These are phyloP conservation scores for Channa argus DNA, from an alignment of 2,113 vertebrate species.

Conservation along the genomic window DNA sequence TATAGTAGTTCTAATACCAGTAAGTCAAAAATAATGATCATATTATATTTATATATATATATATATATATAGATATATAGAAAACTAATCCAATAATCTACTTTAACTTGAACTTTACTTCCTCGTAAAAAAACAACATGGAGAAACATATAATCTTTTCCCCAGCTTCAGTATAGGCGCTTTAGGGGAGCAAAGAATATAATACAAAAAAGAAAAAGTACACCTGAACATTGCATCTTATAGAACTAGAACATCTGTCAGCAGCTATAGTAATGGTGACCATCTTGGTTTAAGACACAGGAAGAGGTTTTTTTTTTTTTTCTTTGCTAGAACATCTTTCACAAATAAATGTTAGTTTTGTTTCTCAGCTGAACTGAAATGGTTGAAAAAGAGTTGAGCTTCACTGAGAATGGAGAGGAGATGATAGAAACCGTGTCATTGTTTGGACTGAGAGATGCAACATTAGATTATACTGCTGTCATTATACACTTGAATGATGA, in stretches of 20 bases:
- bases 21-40: slow-evolving; percentile 87
- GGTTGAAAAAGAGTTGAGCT: slow-evolving; percentile 15
- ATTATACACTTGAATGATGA: slow-evolving; percentile 51
- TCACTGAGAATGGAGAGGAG: slow-evolving; percentile 19
- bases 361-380: slow-evolving; percentile 56
- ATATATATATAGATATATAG: slow-evolving; percentile 81
- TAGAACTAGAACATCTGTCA: slow-evolving; percentile 79
- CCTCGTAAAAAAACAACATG: slow-evolving; percentile 82
- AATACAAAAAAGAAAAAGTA: slow-evolving; percentile 78
- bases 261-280: slow-evolving; percentile 74
- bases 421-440: slow-evolving; percentile 31
- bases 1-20: slow-evolving; percentile 83
- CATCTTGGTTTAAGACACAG: slow-evolving; percentile 81
- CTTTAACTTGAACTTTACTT: slow-evolving; percentile 80
- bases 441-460: slow-evolving; percentile 53
- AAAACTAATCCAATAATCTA: slow-evolving; percentile 87
- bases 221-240: slow-evolving; percentile 81
- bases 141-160: slow-evolving; percentile 75
- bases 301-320: slow-evolving; percentile 64
- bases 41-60: slow-evolving; percentile 77
- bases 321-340: slow-evolving; percentile 67
- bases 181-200: slow-evolving; percentile 70
- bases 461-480: slow-evolving; percentile 66
- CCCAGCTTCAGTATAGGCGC: slow-evolving; percentile 80
- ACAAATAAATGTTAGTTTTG: slow-evolving; percentile 55